phyloP scores from a whole-genome alignment of 2,888 invertebrate species.

The Synergus japonicus region DNA sequence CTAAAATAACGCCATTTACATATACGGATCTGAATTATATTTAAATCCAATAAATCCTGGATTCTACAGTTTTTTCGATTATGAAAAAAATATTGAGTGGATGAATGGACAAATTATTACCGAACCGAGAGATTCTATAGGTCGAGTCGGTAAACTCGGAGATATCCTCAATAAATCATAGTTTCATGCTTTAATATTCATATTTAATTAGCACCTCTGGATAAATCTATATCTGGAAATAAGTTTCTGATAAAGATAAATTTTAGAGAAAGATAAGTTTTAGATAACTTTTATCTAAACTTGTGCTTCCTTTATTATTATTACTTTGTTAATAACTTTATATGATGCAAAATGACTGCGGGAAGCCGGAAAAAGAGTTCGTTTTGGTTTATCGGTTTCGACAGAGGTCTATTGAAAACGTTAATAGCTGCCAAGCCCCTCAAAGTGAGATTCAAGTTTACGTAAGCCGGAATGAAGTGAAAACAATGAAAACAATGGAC shows the following conservation, averaged over 20 bases:
- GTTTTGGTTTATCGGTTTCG: conserved; percentile 56
- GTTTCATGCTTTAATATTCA: background rate
- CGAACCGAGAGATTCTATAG: background rate
- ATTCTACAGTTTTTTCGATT: conserved; percentile 3
- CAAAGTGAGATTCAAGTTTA: conserved; percentile 68
- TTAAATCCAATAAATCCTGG: conserved; percentile 22
- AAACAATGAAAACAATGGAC: conserved; percentile 69
- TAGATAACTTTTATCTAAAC: background rate
- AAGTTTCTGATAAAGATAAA: background rate
- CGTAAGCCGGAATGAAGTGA: conserved; percentile 65
- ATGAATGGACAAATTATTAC: conserved; percentile 15
- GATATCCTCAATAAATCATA: background rate
- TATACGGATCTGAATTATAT: conserved; percentile 37
- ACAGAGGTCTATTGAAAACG: conserved; percentile 60
- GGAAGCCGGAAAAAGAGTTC: conserved; percentile 37
- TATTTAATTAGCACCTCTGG: background rate
- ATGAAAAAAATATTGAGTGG: background rate
- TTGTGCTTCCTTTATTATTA: too few relatives aligned
- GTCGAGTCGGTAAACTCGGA: background rate
- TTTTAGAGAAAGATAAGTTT: background rate
- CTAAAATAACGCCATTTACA: conserved; percentile 35
- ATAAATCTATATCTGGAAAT: background rate
- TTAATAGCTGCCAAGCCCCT: conserved; percentile 60
- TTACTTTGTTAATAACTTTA: too few relatives aligned
- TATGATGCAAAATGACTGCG: background rate